These are phyloP conservation scores for Uromys caudimaculatus DNA, from an alignment of 2,797 vertebrate species.

Conservation along the genomic window DNA sequence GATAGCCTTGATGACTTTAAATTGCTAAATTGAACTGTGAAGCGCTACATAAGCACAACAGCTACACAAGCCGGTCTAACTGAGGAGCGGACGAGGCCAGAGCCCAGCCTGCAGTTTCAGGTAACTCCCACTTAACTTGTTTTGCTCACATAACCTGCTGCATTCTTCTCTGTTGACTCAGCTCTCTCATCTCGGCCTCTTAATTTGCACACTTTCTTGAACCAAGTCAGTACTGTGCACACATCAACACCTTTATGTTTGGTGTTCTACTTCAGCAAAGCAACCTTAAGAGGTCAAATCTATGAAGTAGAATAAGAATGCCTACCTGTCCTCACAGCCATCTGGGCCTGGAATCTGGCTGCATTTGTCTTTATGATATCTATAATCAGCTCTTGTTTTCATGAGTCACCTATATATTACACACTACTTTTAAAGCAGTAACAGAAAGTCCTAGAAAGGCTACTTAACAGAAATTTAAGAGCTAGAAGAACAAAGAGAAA, in stretches of 20 bases:
- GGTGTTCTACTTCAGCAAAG: conserved; percentile 14
- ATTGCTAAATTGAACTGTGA: conserved; percentile 49
- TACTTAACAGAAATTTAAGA: conserved; percentile 5
- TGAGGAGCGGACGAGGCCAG: neutral
- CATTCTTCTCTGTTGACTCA: conserved; percentile 64
- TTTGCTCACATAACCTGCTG: conserved; percentile 40
- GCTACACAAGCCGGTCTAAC: neutral
- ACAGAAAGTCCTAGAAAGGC: neutral
- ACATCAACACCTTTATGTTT: conserved; percentile 40
- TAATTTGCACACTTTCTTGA: conserved; percentile 46
- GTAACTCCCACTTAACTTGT: conserved; percentile 35
- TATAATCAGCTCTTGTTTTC: conserved; percentile 36
- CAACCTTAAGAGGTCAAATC: conserved; percentile 29
- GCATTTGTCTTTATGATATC: neutral
- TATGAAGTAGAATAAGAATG: conserved; percentile 25
- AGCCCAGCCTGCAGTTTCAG: neutral
- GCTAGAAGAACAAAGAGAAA: neutral
- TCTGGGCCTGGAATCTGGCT: neutral
- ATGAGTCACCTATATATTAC: neutral
- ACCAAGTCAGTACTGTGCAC: conserved; percentile 45
- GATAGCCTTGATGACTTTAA: conserved; percentile 41
- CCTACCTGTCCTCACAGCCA: neutral
- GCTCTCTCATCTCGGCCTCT: conserved; percentile 42
- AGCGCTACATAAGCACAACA: neutral
- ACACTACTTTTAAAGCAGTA: neutral